Percentiles rank a stretch among this genome's conserved stretches.
phyloP scores from a whole-genome alignment of 2,888 invertebrate genomes.

The Eledona agricola region DNA sequence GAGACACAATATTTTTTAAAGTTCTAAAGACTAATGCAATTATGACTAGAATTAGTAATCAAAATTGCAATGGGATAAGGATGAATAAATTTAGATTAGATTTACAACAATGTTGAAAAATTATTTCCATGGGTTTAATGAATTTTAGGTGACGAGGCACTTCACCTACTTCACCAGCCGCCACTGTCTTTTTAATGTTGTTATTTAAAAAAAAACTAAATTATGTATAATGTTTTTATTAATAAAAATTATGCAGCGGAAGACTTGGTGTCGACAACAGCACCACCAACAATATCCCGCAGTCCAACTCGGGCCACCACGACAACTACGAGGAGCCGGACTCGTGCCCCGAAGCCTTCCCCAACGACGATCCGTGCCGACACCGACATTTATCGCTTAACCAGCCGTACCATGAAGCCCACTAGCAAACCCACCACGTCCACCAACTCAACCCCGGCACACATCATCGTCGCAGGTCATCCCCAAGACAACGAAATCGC shows the following conservation, averaged over 20 bases:
- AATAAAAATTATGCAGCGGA: constrained; percentile 7
- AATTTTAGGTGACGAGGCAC: no score
- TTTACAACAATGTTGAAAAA: no score
- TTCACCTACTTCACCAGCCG: no score
- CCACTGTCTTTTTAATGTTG: no score
- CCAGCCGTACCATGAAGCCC: constrained; percentile 46
- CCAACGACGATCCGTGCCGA: constrained; percentile 60
- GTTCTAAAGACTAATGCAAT: no score
- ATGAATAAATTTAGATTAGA: no score
- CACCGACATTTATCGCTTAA: constrained; percentile 56
- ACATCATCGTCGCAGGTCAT: constrained; percentile 64
- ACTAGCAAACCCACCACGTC: constrained; percentile 46
- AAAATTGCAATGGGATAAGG: no score
- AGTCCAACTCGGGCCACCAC: constrained; percentile 9
- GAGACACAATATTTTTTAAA: no score
- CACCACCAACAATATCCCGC: constrained; percentile 1
- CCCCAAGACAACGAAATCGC: constrained; percentile 84
- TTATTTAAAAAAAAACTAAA: constrained; percentile 4
- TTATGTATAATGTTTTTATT: background rate
- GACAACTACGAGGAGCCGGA: constrained; percentile 55
- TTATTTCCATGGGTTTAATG: no score
- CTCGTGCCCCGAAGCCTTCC: constrained; percentile 58
- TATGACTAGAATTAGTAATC: no score
- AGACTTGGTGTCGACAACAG: constrained; percentile 22
- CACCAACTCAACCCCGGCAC: constrained; percentile 57